Evolutionary conservation across 1,140 invertebrate species (phyloP).

Genomic region (Hyphantria cunea): DNA sequence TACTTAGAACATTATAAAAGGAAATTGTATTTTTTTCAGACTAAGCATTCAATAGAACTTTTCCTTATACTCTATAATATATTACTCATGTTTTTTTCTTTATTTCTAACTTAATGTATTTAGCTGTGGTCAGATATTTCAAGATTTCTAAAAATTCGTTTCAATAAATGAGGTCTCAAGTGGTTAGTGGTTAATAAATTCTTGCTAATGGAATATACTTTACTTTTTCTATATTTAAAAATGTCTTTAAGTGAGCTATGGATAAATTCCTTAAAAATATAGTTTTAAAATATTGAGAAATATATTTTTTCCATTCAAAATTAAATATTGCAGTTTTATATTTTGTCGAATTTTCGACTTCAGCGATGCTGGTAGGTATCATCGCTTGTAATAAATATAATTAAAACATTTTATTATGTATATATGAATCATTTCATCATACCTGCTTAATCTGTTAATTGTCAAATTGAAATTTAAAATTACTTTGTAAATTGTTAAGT

Average conservation of each 20-base stretch:
- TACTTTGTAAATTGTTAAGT: slow-evolving; percentile 68
- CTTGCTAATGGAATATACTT: background rate
- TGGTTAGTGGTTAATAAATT: background rate
- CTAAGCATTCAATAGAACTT: background rate
- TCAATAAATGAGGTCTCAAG: background rate
- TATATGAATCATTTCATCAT: slow-evolving; percentile 65
- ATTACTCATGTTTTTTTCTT: background rate
- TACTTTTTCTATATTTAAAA: too few relatives aligned
- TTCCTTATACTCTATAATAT: background rate
- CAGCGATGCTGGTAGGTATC: slow-evolving; percentile 6
- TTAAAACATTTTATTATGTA: slow-evolving; percentile 59
- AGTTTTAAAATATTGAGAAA: too few relatives aligned
- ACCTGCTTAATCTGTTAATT: slow-evolving; percentile 47
- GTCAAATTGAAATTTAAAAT: slow-evolving; percentile 59
- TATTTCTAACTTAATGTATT: background rate
- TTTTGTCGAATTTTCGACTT: too few relatives aligned
- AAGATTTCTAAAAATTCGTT: background rate
- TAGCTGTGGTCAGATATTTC: background rate
- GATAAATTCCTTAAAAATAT: too few relatives aligned
- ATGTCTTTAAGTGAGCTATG: too few relatives aligned
- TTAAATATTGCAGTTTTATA: too few relatives aligned
- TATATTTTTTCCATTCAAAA: too few relatives aligned
- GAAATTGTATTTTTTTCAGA: background rate
- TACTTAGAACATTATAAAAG: slow-evolving; percentile 8
- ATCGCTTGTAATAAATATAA: slow-evolving; percentile 22